Percentiles rank a stretch among this genome's conserved stretches.
Evolutionary conservation across 1,140 invertebrate species (phyloP).

Genomic region (Whitmania pigra): DNA sequence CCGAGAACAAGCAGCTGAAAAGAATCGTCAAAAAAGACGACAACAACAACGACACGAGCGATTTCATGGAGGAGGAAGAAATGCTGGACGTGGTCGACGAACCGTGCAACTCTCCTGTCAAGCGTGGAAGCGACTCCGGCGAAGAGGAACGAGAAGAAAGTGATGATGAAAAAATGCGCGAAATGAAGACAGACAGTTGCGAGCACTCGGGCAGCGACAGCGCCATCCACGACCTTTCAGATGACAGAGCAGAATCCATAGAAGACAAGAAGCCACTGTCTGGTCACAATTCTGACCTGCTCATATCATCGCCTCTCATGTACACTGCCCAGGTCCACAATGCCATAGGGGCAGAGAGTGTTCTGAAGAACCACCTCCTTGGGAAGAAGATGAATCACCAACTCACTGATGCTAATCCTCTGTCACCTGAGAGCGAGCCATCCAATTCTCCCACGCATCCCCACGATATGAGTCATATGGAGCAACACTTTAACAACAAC

Average conservation of each 20-base stretch:
- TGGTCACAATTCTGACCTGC: constrained; percentile 14
- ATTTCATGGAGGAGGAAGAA: constrained; percentile 16
- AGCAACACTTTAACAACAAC: neutral
- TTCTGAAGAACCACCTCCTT: neutral
- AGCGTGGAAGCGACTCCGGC: neutral
- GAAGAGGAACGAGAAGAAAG: constrained; percentile 16
- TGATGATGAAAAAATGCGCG: neutral
- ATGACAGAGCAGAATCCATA: neutral
- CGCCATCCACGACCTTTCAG: constrained; percentile 12
- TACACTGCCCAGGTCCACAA: constrained; percentile 24
- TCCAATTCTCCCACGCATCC: neutral
- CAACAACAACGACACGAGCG: constrained; percentile 8
- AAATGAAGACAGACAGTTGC: neutral
- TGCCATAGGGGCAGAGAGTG: constrained; percentile 14
- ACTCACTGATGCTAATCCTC: neutral
- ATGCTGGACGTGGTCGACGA: neutral
- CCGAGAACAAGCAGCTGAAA: constrained; percentile 7
- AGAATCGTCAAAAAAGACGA: constrained; percentile 9
- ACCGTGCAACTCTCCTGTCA: neutral
- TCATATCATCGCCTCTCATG: constrained; percentile 22
- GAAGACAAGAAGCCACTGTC: neutral
- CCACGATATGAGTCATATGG: neutral
- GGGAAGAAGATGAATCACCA: constrained; percentile 2
- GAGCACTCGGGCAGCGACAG: neutral
- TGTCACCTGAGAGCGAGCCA: constrained; percentile 5